Conservation (phyloP, 35 echinoderm and acorn worm species). For the Stichopus chloronotus region DNA sequence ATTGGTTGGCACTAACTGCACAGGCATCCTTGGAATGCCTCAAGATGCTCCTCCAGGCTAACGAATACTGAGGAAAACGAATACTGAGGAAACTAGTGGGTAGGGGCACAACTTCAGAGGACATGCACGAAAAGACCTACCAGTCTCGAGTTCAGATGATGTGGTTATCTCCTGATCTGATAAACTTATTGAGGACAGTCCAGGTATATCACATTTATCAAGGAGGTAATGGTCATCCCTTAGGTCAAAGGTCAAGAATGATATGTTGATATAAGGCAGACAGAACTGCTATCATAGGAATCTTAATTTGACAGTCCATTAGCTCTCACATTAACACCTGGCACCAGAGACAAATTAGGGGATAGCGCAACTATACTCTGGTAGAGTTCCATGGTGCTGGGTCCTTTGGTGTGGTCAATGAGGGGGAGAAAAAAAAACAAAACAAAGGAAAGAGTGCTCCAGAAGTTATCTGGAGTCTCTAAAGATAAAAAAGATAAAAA, state of each 20-base stretch:
- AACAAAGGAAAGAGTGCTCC: too few species aligned
- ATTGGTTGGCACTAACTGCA: constrained; percentile 2
- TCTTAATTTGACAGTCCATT: not conserved
- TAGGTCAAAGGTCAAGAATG: not conserved
- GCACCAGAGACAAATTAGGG: too few species aligned
- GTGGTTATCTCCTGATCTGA: not conserved
- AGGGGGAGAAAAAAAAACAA: too few species aligned
- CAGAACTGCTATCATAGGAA: not conserved
- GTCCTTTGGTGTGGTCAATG: too few species aligned
- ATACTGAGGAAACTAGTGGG: not conserved
- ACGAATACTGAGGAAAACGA: not conserved
- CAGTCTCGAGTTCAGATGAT: not conserved
- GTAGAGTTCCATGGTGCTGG: too few species aligned
- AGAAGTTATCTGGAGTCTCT: too few species aligned
- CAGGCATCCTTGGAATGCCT: constrained; percentile 44
- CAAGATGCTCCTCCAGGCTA: not conserved
- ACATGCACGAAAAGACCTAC: not conserved
- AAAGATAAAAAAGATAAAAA: not conserved
- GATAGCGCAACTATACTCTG: too few species aligned
- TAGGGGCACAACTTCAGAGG: not conserved
- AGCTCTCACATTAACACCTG: not conserved
- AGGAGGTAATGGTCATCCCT: not conserved
- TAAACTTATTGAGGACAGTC: not conserved
- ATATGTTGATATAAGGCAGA: not conserved
- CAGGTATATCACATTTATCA: too few species aligned